These are phyloP conservation scores for Lepidurus apus DNA, from an alignment of 1,140 invertebrate species.

Conservation along the genomic window DNA sequence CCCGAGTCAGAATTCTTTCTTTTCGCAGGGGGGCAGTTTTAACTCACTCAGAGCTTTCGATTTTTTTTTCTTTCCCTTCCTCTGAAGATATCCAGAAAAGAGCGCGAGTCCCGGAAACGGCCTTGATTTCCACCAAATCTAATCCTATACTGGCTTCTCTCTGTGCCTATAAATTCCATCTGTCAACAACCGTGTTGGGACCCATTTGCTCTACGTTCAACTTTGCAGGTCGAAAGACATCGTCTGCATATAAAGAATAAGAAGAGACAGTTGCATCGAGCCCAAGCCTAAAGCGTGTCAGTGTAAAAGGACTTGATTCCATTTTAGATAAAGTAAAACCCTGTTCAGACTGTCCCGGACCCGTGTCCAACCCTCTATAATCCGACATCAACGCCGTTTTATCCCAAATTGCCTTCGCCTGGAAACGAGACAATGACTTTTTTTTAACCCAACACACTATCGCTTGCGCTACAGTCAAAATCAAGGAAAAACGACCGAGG, in stretches of 20 bases:
- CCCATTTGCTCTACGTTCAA: not conserved
- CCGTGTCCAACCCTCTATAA: not conserved
- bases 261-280: not conserved
- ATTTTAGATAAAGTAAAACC: not conserved
- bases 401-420: not conserved
- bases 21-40: not conserved
- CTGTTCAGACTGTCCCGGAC: not conserved
- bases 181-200: not conserved
- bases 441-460: not conserved
- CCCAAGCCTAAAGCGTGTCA: not conserved
- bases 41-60: too few species aligned
- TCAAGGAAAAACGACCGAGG: not conserved
- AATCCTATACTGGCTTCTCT: not conserved
- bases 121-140: slow-evolving; percentile 2
- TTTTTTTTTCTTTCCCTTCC: slow-evolving; percentile 1
- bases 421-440: not conserved
- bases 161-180: slow-evolving; percentile 1
- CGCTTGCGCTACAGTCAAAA: not conserved
- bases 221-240: not conserved
- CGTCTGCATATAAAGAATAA: not conserved
- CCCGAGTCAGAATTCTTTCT: slow-evolving; percentile 16
- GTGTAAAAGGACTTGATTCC: not conserved
- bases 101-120: not conserved
- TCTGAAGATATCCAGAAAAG: not conserved
- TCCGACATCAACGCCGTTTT: slow-evolving; percentile 2